Evolutionary conservation across 2,113 vertebrate genomes (phyloP).

Genomic region (Xenopus laevis): DNA sequence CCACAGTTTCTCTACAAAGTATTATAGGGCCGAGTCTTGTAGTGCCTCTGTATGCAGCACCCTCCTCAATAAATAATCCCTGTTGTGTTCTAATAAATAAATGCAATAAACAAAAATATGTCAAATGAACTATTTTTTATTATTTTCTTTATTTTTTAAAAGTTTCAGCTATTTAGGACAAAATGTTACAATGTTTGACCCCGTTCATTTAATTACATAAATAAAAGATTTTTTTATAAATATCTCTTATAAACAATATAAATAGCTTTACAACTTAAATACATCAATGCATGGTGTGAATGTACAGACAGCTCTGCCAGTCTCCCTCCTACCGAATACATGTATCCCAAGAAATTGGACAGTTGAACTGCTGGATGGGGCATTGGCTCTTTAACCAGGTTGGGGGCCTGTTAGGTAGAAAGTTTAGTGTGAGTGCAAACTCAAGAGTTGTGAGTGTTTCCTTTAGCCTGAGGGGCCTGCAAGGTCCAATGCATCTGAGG

Average conservation of each 20-base stretch:
- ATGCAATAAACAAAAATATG: constrained; percentile 64
- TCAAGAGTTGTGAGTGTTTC: constrained; percentile 6
- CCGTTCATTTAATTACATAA: constrained; percentile 80
- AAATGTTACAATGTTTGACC: constrained; percentile 70
- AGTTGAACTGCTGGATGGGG: constrained; percentile 30
- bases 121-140: constrained; percentile 51
- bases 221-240: constrained; percentile 80
- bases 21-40: too few species aligned
- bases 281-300: constrained; percentile 79
- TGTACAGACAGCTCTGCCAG: constrained; percentile 51
- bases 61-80: too few species aligned
- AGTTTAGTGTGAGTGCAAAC: not conserved
- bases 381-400: constrained; percentile 10
- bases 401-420: constrained; percentile 6
- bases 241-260: constrained; percentile 86
- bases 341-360: constrained; percentile 13
- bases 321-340: constrained; percentile 1
- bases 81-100: constrained; percentile 57
- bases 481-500: not conserved
- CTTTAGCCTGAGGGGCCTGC: constrained; percentile 8
- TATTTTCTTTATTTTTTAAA: constrained; percentile 55
- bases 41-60: too few species aligned
- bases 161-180: constrained; percentile 69
- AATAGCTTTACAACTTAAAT: constrained; percentile 87
- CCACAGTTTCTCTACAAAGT: too few species aligned